Percentiles rank a stretch among this genome's conserved stretches.
These are phyloP conservation scores for Sebastes itinus DNA, from an alignment of 2,797 vertebrate species.

Conservation along the genomic window DNA sequence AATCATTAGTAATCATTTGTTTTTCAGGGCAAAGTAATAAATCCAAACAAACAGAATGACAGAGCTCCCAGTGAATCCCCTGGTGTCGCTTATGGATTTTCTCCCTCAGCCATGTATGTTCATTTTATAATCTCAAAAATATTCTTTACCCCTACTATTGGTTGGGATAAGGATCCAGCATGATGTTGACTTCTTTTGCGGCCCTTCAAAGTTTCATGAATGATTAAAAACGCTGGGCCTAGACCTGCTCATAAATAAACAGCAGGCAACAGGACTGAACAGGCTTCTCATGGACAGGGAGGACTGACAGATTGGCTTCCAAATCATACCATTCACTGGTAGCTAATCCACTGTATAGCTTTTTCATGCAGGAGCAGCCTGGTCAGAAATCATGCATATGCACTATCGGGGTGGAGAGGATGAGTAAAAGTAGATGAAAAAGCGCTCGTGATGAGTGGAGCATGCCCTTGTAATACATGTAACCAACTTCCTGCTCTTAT, in stretches of 20 bases:
- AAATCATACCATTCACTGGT: conserved; percentile 76
- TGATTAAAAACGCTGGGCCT: conserved; percentile 81
- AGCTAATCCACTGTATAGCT: conserved; percentile 70
- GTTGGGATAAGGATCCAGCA: conserved; percentile 65
- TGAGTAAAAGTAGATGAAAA: conserved; percentile 44
- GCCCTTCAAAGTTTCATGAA: conserved; percentile 82
- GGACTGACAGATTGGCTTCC: conserved; percentile 74
- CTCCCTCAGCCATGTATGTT: conserved; percentile 29
- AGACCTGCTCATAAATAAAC: conserved; percentile 86
- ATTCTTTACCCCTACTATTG: conserved; percentile 31
- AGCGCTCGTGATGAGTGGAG: conserved; percentile 17
- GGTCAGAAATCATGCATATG: conserved; percentile 65
- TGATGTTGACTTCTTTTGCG: conserved; percentile 75
- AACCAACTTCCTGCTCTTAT: conserved; percentile 32
- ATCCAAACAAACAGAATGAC: conserved; percentile 18
- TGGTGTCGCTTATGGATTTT: conserved; percentile 47
- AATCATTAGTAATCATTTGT: conserved; percentile 46
- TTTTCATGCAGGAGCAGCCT: conserved; percentile 55
- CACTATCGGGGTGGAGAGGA: conserved; percentile 18
- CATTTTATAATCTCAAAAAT: conserved; percentile 48
- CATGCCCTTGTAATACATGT: conserved; percentile 38
- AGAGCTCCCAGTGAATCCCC: background rate
- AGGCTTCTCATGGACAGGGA: conserved; percentile 70
- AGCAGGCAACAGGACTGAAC: conserved; percentile 76
- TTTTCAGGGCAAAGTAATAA: conserved; percentile 32